phyloP scores from a whole-genome alignment of 2,888 invertebrate genomes.

The Orgyia antiqua region DNA sequence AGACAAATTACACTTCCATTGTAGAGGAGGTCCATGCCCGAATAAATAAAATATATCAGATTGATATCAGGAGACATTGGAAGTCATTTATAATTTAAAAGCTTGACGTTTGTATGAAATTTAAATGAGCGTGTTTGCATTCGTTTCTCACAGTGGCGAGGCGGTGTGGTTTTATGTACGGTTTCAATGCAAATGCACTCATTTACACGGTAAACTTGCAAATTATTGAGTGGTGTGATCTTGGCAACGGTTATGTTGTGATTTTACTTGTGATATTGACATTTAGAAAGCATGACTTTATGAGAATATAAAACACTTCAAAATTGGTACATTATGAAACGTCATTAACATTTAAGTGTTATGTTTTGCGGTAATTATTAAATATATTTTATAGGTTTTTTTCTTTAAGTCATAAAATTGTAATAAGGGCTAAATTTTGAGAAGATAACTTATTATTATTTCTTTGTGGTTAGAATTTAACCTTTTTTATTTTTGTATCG shows the following conservation, averaged over 20 bases:
- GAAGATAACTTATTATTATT: too few relatives aligned
- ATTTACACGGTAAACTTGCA: constrained; percentile 19
- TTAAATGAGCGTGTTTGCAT: constrained; percentile 21
- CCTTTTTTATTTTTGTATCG: too few relatives aligned
- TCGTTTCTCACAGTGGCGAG: constrained; percentile 21
- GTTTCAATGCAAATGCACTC: constrained; percentile 19
- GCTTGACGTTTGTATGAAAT: constrained; percentile 15
- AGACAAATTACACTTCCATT: too few relatives aligned
- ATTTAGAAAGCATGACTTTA: not conserved
- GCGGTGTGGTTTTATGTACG: constrained; percentile 4
- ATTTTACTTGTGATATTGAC: not conserved
- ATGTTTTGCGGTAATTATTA: too few relatives aligned
- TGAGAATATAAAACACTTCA: too few relatives aligned
- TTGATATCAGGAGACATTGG: constrained; percentile 4
- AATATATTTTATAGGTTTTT: too few relatives aligned
- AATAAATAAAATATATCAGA: constrained; percentile 1
- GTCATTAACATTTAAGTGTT: too few relatives aligned
- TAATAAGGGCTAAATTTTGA: too few relatives aligned
- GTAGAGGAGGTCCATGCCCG: too few relatives aligned
- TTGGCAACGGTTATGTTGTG: not conserved
- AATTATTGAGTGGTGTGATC: constrained; percentile 9
- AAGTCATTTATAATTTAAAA: constrained; percentile 8
- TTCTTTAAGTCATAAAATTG: too few relatives aligned
- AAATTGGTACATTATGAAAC: too few relatives aligned
- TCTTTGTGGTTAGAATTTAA: too few relatives aligned